These are phyloP conservation scores for Ceratothoa steindachneri DNA, from an alignment of 2,888 invertebrate genomes.

Conservation along the genomic window DNA sequence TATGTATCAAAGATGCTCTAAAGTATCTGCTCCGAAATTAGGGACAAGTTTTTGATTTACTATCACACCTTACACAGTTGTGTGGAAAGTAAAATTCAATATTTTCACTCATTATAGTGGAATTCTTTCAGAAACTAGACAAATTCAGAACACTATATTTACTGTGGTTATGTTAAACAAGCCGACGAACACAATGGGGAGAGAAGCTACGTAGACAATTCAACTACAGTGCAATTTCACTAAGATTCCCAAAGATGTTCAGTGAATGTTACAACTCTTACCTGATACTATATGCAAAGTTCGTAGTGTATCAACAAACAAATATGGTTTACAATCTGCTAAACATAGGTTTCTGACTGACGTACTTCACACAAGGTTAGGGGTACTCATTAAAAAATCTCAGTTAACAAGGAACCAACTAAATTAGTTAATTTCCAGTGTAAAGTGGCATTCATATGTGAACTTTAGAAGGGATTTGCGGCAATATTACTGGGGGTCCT, in stretches of 20 bases:
- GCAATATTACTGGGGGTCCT: not conserved
- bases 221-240: slow-evolving; percentile 1
- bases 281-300: no score
- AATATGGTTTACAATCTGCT: not conserved
- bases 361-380: not conserved
- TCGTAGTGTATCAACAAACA: not conserved
- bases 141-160: no score
- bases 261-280: not conserved
- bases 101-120: no score
- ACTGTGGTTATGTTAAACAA: not conserved
- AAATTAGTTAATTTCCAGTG: not conserved
- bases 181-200: not conserved
- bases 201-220: not conserved
- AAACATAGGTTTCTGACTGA: not conserved
- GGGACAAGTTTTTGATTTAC: no score
- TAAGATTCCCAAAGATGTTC: not conserved
- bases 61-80: no score
- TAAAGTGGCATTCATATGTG: not conserved
- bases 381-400: not conserved
- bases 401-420: no score
- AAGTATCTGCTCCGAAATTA: no score
- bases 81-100: no score
- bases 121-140: no score
- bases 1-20: no score
- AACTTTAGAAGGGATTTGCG: not conserved